Evolutionary conservation across 2,888 invertebrate species (phyloP).

Genomic region (Pristionchus entomophagus): DNA sequence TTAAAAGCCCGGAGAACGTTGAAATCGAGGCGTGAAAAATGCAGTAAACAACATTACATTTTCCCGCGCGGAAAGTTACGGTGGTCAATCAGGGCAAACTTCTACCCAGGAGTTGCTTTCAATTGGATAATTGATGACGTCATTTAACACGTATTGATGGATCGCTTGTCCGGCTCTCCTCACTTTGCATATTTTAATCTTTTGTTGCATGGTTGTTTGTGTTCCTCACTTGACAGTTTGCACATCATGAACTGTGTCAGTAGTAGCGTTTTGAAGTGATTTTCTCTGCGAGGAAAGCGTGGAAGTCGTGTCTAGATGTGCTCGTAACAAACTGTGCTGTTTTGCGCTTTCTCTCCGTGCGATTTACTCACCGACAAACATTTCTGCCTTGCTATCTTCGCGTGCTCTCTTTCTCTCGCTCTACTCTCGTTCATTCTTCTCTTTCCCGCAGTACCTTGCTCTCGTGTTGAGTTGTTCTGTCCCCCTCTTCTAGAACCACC

Average conservation of each 20-base stretch:
- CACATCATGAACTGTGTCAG: background rate
- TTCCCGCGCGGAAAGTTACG: too few relatives aligned
- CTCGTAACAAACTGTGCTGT: slow-evolving; percentile 12
- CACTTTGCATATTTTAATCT: too few relatives aligned
- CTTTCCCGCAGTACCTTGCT: slow-evolving; percentile 4
- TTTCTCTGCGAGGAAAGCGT: background rate
- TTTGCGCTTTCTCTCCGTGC: background rate
- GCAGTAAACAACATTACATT: too few relatives aligned
- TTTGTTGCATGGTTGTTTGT: too few relatives aligned
- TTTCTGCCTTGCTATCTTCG: slow-evolving; percentile 2
- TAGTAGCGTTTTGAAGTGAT: background rate
- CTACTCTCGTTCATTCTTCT: slow-evolving; percentile 31
- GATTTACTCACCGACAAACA: slow-evolving; percentile 1
- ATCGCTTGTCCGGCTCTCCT: background rate
- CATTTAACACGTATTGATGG: background rate
- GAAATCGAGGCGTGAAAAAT: too few relatives aligned
- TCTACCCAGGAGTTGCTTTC: too few relatives aligned
- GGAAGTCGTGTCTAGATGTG: slow-evolving; percentile 14
- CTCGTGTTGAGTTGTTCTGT: slow-evolving; percentile 21
- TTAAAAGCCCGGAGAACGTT: too few relatives aligned
- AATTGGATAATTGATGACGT: too few relatives aligned
- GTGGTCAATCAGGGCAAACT: background rate
- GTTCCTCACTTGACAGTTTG: background rate
- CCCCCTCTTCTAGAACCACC: slow-evolving; percentile 40
- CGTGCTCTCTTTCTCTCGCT: background rate